Base-by-base conservation (phyloP, 2,113 vertebrate genomes). In the Lampris incognitus region DNA sequence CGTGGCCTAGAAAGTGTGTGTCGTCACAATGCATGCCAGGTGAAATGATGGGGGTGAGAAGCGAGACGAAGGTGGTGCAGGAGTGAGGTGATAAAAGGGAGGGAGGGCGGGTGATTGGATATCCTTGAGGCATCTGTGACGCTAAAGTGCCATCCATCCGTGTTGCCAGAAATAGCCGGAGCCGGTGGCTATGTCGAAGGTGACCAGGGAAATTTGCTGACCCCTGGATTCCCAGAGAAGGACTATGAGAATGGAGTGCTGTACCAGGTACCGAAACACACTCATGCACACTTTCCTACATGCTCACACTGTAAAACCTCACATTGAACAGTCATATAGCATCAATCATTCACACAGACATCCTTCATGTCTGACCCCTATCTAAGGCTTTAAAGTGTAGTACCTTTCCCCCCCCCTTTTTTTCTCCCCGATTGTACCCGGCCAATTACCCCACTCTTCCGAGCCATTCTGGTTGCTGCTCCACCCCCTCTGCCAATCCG, bases 141-240 rank as follows among this genome's bases (percentile, higher is more conserved):
- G 65, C 79, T 92, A 4, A 92, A 89, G 69, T 79, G 69, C 70
- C 70, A 71, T 88, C 56, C 58, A 75, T 86, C 70, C 41, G 69
- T 37, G 9, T 11, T 80, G 63, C 74, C 81, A 95, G 95, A 94
- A 89, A 92, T 95, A 88, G 81, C 88, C 0, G 93, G 91, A 70
- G 92, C 91, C 10, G 94, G 93, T 75, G 94, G 94, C 61, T 61
- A 82, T 86, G 85, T 95, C 65, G 90, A 94, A 71, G 93, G 92
- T 87, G 93, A 94, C 81, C 83, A 13, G 36, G 94, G 93, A 74
- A 82, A 88, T 75, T 74, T 95, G 73, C 87, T 87, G 86, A 94
- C 92, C 72, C 93, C 93, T 1, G 82, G 88, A 64, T 94, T 88
- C 69, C 87, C 92, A 0, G 74, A 69, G 42, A 77, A 88, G 76